Percentiles rank a stretch among this genome's conserved stretches.
Conservation (phyloP, 2,888 invertebrate species). For the Nowickia ferox region DNA sequence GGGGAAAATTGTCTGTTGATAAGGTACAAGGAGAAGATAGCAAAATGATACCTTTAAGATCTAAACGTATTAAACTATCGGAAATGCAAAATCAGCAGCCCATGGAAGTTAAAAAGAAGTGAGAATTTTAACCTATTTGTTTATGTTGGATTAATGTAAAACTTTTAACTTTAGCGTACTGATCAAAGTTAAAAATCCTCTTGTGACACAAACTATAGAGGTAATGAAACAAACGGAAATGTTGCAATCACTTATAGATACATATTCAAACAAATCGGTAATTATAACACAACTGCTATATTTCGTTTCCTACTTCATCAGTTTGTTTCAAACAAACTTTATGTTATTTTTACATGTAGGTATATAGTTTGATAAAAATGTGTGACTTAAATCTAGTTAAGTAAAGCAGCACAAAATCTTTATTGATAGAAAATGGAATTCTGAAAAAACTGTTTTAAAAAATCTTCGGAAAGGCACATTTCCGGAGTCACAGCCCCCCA, state of each 20-base stretch:
- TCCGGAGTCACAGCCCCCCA: too few relatives aligned
- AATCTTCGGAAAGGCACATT: too few relatives aligned
- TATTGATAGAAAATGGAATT: too few relatives aligned
- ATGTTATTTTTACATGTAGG: too few relatives aligned
- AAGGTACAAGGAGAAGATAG: slow-evolving; percentile 62
- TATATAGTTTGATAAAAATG: not conserved
- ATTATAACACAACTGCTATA: not conserved
- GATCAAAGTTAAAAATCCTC: slow-evolving; percentile 79
- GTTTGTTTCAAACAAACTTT: too few relatives aligned
- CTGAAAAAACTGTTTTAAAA: too few relatives aligned
- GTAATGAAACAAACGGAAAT: slow-evolving; percentile 83
- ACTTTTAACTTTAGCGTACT: slow-evolving; percentile 73
- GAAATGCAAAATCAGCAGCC: slow-evolving; percentile 74
- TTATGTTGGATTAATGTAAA: not conserved
- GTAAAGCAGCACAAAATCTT: too few relatives aligned
- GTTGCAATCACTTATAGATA: slow-evolving; percentile 82
- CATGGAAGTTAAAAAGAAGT: slow-evolving; percentile 74
- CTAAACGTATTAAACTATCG: slow-evolving; percentile 77
- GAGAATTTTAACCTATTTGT: not conserved
- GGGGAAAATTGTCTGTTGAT: slow-evolving; percentile 74
- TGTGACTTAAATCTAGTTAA: too few relatives aligned
- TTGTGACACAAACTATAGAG: slow-evolving; percentile 82
- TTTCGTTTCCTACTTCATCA: too few relatives aligned
- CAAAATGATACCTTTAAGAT: slow-evolving; percentile 73
- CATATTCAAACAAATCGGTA: slow-evolving; percentile 82